These are phyloP conservation scores for Nymphalis io DNA, from an alignment of 1,140 invertebrate genomes.

Conservation along the genomic window DNA sequence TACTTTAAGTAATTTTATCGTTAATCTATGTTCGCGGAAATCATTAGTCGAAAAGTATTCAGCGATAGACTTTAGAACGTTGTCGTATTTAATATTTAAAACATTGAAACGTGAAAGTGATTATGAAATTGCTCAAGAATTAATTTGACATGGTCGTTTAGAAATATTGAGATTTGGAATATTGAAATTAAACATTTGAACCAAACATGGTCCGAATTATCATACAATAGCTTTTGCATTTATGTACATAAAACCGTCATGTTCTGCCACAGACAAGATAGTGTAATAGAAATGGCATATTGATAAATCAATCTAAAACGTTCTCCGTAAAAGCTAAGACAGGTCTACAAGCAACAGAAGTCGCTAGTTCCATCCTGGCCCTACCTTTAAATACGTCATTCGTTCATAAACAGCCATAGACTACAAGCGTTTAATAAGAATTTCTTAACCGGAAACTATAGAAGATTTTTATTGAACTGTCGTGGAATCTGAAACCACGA, in stretches of 20 bases:
- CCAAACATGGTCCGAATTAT: slow-evolving; percentile 8
- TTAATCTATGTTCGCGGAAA: slow-evolving; percentile 16
- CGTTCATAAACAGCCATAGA: too few relatives aligned
- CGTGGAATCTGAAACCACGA: too few relatives aligned
- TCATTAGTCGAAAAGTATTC: slow-evolving; percentile 19
- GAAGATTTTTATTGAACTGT: too few relatives aligned
- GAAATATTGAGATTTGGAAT: background rate
- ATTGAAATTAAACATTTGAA: slow-evolving; percentile 13
- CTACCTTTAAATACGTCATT: too few relatives aligned
- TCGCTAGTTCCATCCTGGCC: too few relatives aligned
- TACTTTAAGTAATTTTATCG: background rate
- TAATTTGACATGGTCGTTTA: slow-evolving; percentile 4
- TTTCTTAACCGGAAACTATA: too few relatives aligned
- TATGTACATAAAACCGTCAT: slow-evolving; percentile 1
- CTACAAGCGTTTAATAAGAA: too few relatives aligned
- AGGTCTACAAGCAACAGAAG: background rate
- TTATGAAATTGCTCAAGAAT: background rate
- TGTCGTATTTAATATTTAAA: background rate
- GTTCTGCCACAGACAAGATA: background rate
- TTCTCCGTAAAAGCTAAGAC: too few relatives aligned
- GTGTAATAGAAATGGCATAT: slow-evolving; percentile 3
- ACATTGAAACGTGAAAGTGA: background rate
- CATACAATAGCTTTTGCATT: slow-evolving; percentile 19
- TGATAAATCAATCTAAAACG: background rate
- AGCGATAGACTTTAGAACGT: slow-evolving; percentile 7